Conservation (phyloP, 2,888 invertebrate genomes). For the Latheticus oryzae region DNA sequence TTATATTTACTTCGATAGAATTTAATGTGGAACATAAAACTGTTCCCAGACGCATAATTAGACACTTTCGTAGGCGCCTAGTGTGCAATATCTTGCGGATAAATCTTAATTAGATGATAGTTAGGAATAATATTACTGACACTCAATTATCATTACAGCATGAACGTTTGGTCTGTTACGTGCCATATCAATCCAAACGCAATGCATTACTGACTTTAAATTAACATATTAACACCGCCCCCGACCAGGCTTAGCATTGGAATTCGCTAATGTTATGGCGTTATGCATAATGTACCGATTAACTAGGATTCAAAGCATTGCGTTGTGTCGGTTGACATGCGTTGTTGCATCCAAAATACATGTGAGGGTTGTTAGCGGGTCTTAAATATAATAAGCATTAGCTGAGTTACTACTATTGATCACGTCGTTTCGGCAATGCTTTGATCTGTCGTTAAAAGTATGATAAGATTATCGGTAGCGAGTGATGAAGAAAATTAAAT, state of each 20-base stretch:
- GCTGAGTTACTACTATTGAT: slow-evolving; percentile 22
- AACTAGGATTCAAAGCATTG: slow-evolving; percentile 13
- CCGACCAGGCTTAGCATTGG: slow-evolving; percentile 30
- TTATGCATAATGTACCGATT: slow-evolving; percentile 37
- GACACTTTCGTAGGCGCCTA: too few relatives aligned
- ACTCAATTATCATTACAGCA: slow-evolving; percentile 61
- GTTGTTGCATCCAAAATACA: slow-evolving; percentile 19
- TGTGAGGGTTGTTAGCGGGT: slow-evolving; percentile 17
- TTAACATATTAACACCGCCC: slow-evolving; percentile 47
- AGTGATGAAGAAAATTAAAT: slow-evolving; percentile 36
- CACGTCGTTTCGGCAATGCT: slow-evolving; percentile 11
- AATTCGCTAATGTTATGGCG: slow-evolving; percentile 36
- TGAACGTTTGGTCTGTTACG: slow-evolving; percentile 58
- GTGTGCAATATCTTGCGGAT: too few relatives aligned
- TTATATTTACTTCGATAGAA: too few relatives aligned
- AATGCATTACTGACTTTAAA: slow-evolving; percentile 48
- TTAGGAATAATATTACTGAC: slow-evolving; percentile 58
- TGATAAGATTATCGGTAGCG: slow-evolving; percentile 31
- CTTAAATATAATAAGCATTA: slow-evolving; percentile 30
- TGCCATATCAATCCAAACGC: slow-evolving; percentile 57
- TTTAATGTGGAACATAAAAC: too few relatives aligned
- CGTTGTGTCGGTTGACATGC: slow-evolving; percentile 21
- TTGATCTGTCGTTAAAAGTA: slow-evolving; percentile 29
- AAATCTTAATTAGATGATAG: slow-evolving; percentile 62
- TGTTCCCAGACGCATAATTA: too few relatives aligned